Evolutionary conservation across 2,113 vertebrate genomes (phyloP).

Genomic region (Coturnix japonica): DNA sequence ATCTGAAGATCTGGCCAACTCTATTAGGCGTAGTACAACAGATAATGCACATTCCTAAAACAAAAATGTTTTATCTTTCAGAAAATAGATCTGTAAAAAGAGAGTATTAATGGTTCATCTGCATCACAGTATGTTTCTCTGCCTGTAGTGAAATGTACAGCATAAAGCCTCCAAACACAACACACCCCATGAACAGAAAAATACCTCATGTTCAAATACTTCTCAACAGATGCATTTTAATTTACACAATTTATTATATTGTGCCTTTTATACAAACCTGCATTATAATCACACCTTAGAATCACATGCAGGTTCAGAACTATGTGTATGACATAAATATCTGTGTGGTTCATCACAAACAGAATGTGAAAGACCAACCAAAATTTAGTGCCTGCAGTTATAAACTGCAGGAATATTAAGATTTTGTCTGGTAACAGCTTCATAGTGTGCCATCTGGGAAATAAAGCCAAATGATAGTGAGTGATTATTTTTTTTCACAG

Average conservation of each 20-base stretch:
- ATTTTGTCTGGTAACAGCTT: constrained; percentile 61
- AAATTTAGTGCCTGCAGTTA: constrained; percentile 47
- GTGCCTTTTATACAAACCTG: constrained; percentile 25
- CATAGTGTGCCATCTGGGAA: constrained; percentile 24
- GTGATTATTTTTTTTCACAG: background rate
- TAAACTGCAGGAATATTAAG: constrained; percentile 70
- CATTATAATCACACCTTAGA: constrained; percentile 31
- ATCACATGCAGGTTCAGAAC: constrained; percentile 23
- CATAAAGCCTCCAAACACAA: constrained; percentile 9
- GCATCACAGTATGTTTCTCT: background rate
- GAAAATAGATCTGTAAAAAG: background rate
- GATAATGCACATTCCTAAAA: background rate
- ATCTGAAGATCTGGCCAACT: background rate
- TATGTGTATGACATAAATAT: constrained; percentile 25
- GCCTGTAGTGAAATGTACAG: background rate
- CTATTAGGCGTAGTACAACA: background rate
- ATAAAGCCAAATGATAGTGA: constrained; percentile 27
- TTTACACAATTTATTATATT: background rate
- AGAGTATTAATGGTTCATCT: background rate
- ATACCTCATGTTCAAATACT: constrained; percentile 25
- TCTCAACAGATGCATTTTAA: background rate
- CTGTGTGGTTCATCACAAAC: constrained; percentile 22
- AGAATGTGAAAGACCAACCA: constrained; percentile 42
- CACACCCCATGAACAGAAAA: constrained; percentile 12
- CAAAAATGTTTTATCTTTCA: background rate